Conservation (phyloP, 2,888 invertebrate species). For the Monopis laevigella region DNA sequence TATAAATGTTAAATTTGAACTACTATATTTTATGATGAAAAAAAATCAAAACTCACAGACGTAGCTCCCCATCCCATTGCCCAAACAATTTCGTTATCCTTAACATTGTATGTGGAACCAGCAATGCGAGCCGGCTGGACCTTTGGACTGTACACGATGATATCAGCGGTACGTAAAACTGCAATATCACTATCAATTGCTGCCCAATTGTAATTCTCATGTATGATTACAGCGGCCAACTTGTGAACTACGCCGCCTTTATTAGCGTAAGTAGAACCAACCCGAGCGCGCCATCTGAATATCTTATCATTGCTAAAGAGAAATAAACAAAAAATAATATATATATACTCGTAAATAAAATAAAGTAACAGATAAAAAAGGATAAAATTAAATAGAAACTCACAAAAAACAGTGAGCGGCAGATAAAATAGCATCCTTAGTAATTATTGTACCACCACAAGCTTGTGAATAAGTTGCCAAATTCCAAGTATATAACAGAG, state of each 20-base stretch:
- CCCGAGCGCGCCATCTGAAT: constrained; percentile 1
- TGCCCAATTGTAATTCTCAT: constrained; percentile 11
- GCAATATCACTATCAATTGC: constrained; percentile 11
- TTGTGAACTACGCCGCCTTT: constrained; percentile 12
- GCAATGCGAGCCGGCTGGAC: constrained; percentile 28
- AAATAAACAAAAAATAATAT: too few species aligned
- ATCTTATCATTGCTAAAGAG: too few species aligned
- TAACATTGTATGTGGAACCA: constrained; percentile 29
- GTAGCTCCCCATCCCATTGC: constrained; percentile 38
- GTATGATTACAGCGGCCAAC: not conserved
- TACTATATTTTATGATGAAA: too few species aligned
- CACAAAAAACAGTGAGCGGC: constrained; percentile 33
- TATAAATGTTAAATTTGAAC: too few species aligned
- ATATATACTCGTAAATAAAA: too few species aligned
- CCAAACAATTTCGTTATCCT: constrained; percentile 32
- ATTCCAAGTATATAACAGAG: constrained; percentile 22
- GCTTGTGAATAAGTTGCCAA: constrained; percentile 22
- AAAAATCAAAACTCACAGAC: constrained; percentile 30
- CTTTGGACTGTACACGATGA: not conserved
- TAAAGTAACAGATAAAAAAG: too few species aligned
- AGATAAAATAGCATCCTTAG: constrained; percentile 26
- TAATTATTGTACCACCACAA: constrained; percentile 31
- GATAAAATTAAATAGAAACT: constrained; percentile 14
- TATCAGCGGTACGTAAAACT: constrained; percentile 8
- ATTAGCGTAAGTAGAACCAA: constrained; percentile 13